Evolutionary conservation across 2,113 vertebrate genomes (phyloP), one percentile per base, ranked within the genome.

Genomic region (Andinoacara biseriatus): DNA sequence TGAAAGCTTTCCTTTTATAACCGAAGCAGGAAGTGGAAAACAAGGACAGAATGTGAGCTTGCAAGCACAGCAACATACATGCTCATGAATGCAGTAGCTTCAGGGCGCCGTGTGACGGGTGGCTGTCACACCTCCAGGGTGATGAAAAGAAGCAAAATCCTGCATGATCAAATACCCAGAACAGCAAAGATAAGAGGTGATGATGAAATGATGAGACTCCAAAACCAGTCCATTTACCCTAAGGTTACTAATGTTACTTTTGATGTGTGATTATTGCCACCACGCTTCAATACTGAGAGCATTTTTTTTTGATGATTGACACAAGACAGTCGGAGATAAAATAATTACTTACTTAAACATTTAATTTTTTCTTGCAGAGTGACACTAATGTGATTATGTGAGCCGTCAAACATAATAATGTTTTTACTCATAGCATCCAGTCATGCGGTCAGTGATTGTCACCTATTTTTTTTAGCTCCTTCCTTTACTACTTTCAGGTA

Each of bases 121-220:
- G 24, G 65, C 65, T 72, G 26, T 20, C 6, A 20, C 1, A 52
- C 26, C 26, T 26, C 52, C 26, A 14, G 24, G 15, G 43, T 26
- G 43, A 72, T 72, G 65, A 72, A 72, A 52, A 49, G 43, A 10
- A 72, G 10, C 43, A 72, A 31, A 52, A 52, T 52, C 31, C 10
- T 72, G 24, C 26, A 52, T 24, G 52, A 2, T 52, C 65, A 10
- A 72, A 52, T 72, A 52, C 2, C 18, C 26, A 31, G 31, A 52
- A 52, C 43, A 52, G 18, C 31, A 72, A 52, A 31, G 20, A 29
- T 69, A 69, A 69, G 7, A 49, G 43, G 17, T 46, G 46, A 49
- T 49, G 15, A 17, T 6, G 4, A 49, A 6, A 17, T 2, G 46
- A 49, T 17, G 14, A 49, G 14, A 46, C 43, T 46, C 10, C 3